phyloP scores from a whole-genome alignment of 2,113 vertebrate species.

The Oceanites oceanicus region DNA sequence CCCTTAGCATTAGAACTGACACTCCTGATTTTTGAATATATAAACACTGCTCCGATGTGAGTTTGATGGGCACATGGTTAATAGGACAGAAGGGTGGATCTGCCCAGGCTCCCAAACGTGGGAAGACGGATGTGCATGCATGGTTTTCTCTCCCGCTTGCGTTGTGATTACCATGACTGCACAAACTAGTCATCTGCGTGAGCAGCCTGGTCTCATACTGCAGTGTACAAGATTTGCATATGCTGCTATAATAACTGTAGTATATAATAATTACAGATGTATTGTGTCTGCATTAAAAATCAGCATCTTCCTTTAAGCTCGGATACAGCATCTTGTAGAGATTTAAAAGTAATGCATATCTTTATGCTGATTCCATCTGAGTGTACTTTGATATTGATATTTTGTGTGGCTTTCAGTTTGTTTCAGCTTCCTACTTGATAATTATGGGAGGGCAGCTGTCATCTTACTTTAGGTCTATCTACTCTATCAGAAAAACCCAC shows the following conservation, averaged over 20 bases:
- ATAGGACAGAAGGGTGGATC: background rate
- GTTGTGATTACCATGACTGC: background rate
- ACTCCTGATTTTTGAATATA: background rate
- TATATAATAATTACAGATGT: slow-evolving; percentile 3
- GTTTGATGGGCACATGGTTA: background rate
- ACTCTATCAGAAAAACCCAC: background rate
- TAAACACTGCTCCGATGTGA: rapidly evolving
- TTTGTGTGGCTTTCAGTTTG: slow-evolving; percentile 29
- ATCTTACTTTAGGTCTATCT: slow-evolving; percentile 9
- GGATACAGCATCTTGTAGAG: background rate
- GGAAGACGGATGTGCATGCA: rapidly evolving
- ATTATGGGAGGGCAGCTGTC: slow-evolving; percentile 28
- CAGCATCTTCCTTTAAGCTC: background rate
- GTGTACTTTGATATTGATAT: slow-evolving; percentile 3
- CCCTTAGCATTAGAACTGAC: slow-evolving; percentile 36
- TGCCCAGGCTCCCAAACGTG: background rate
- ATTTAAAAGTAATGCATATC: background rate
- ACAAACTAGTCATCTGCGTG: background rate
- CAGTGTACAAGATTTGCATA: background rate
- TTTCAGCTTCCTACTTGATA: slow-evolving; percentile 10
- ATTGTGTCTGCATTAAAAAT: slow-evolving; percentile 33
- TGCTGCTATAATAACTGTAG: background rate
- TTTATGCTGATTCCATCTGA: background rate
- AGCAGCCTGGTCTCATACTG: background rate
- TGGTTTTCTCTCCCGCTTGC: background rate